A percentile compares a stretch with the other conserved stretches of the same genome.
Conservation (phyloP, 1,140 invertebrate species). For the Halyomorpha halys region DNA sequence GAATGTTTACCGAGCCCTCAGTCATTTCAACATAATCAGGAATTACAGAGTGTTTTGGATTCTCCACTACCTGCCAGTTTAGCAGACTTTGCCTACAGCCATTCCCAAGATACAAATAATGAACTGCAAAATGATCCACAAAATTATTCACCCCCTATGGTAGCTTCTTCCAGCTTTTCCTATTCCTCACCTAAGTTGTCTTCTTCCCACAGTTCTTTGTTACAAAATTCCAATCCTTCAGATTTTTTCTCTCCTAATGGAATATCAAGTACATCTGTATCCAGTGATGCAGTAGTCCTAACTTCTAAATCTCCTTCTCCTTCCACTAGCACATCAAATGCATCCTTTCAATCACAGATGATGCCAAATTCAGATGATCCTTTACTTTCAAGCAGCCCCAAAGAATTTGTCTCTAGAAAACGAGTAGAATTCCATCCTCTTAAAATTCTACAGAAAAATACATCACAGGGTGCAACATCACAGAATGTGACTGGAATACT, state of each 20-base stretch:
- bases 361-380: constrained; percentile 79
- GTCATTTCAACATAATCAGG: constrained; percentile 46
- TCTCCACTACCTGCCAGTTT: constrained; percentile 65
- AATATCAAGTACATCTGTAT: constrained; percentile 56
- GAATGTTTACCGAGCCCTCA: constrained; percentile 32
- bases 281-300: constrained; percentile 48
- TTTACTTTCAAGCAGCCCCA: constrained; percentile 64
- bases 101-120: constrained; percentile 39
- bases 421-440: constrained; percentile 53
- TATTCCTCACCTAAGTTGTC: constrained; percentile 44
- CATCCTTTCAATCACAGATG: constrained; percentile 56
- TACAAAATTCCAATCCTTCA: constrained; percentile 48
- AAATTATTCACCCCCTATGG: constrained; percentile 43
- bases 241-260: constrained; percentile 76
- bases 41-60: constrained; percentile 59
- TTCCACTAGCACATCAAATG: constrained; percentile 44
- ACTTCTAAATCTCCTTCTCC: constrained; percentile 44
- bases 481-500: constrained; percentile 47
- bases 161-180: constrained; percentile 62
- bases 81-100: constrained; percentile 63
- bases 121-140: constrained; percentile 41
- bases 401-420: constrained; percentile 57
- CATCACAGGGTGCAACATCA: constrained; percentile 39
- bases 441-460: constrained; percentile 48
- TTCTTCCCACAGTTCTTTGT: background rate